Conservation (phyloP, 2,113 vertebrate species). For the Phodopus roborovskii region DNA sequence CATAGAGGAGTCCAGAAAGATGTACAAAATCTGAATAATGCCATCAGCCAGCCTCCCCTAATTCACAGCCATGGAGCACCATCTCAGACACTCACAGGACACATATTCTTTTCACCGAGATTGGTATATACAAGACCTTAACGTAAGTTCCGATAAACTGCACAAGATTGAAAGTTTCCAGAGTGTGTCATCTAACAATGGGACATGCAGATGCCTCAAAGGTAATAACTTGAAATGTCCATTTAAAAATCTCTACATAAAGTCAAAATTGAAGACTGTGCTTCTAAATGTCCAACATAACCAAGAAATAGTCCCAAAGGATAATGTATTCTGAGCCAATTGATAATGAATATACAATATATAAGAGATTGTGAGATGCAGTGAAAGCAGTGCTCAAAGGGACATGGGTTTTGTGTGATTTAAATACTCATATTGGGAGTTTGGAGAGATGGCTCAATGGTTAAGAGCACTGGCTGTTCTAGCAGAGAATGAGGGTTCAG, state of each 20-base stretch:
- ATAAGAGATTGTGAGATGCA: neutral
- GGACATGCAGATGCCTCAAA: neutral
- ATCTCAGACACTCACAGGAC: neutral
- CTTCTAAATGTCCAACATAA: neutral
- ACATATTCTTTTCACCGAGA: neutral
- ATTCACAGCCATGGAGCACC: neutral
- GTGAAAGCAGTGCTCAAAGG: neutral
- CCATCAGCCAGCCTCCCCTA: neutral
- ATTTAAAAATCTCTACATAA: constrained; percentile 19
- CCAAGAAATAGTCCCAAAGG: constrained; percentile 30
- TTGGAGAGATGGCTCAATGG: neutral
- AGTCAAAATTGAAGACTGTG: constrained; percentile 16
- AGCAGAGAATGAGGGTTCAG: neutral
- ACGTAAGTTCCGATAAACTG: constrained; percentile 7
- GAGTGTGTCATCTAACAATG: neutral
- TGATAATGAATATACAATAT: neutral
- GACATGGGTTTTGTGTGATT: neutral
- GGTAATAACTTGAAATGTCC: constrained; percentile 38
- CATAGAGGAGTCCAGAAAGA: neutral
- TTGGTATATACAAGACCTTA: neutral
- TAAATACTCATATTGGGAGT: neutral
- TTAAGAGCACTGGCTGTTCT: neutral
- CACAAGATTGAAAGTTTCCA: constrained; percentile 16
- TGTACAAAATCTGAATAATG: constrained; percentile 17
- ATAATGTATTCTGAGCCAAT: constrained; percentile 45